A percentile compares a stretch with the other conserved stretches of the same genome.
These are phyloP conservation scores for Dolichallabes microphthalmus DNA, from an alignment of 2,113 vertebrate species.

Conservation along the genomic window DNA sequence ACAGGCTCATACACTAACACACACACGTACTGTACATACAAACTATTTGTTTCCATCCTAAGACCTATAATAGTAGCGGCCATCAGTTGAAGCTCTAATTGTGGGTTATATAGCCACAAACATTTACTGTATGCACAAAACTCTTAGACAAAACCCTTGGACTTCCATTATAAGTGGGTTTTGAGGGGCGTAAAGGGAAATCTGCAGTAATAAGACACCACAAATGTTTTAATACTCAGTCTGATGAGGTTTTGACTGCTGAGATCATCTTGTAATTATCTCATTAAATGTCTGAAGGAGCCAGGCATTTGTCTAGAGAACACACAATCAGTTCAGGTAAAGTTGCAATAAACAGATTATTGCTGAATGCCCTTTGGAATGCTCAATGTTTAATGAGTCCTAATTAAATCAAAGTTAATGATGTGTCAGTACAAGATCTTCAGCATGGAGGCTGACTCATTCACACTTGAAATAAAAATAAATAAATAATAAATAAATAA, in stretches of 20 bases:
- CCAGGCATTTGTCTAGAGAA: not conserved
- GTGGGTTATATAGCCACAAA: not conserved
- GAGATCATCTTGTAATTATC: not conserved
- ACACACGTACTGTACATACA: not conserved
- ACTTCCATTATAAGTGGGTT: not conserved
- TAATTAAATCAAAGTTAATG: constrained; percentile 26
- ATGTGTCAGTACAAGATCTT: not conserved
- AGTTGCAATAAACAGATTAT: not conserved
- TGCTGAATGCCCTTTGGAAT: constrained; percentile 5
- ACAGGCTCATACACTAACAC: not conserved
- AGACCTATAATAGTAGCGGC: not conserved
- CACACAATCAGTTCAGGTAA: not conserved
- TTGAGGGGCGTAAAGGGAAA: not conserved
- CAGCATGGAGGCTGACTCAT: not conserved
- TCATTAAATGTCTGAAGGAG: constrained; percentile 2
- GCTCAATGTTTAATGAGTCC: constrained; percentile 3
- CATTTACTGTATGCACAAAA: not conserved
- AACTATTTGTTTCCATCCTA: not conserved
- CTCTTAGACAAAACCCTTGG: not conserved
- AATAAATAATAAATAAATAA: not conserved
- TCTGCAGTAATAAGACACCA: not conserved
- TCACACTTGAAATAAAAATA: not conserved
- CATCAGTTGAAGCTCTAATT: not conserved
- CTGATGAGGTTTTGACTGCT: not conserved
- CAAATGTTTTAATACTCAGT: not conserved